A percentile compares a stretch with the other conserved stretches of the same genome.
Evolutionary conservation across 2,113 vertebrate genomes (phyloP).

Genomic region (Trachemys scripta): DNA sequence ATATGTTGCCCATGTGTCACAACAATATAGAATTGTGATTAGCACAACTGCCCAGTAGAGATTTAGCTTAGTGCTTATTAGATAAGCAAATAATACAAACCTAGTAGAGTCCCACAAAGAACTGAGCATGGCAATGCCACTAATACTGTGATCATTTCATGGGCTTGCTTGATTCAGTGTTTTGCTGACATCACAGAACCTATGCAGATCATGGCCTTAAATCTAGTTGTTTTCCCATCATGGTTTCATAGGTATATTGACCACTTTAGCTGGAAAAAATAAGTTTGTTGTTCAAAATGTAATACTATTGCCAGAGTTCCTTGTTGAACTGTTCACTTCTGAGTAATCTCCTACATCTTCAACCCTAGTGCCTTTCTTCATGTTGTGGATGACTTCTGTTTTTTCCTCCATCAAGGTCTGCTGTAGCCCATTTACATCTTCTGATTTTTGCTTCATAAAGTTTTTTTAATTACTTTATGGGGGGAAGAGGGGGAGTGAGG

Average conservation of each 20-base stretch:
- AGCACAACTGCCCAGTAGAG: no score
- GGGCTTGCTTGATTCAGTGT: neutral
- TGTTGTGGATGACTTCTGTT: neutral
- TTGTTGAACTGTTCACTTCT: no score
- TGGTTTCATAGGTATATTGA: neutral
- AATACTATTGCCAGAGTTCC: no score
- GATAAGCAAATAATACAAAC: no score
- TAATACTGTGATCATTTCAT: neutral
- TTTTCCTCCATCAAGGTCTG: neutral
- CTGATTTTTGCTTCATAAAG: neutral
- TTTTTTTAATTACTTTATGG: neutral
- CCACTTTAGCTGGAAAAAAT: neutral
- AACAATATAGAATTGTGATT: no score
- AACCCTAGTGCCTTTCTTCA: neutral
- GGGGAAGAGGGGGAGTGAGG: neutral
- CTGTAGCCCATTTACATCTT: neutral
- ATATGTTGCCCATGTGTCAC: no score
- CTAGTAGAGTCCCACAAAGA: neutral
- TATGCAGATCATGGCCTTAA: neutral
- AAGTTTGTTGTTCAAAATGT: no score
- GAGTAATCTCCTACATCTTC: neutral
- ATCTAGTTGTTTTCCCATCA: neutral
- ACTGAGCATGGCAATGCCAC: neutral
- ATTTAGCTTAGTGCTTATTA: no score
- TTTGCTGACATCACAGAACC: neutral